A percentile compares a stretch with the other conserved stretches of the same genome.
phyloP scores from a whole-genome alignment of 2,888 invertebrate species.

The Mayetiola destructor region DNA sequence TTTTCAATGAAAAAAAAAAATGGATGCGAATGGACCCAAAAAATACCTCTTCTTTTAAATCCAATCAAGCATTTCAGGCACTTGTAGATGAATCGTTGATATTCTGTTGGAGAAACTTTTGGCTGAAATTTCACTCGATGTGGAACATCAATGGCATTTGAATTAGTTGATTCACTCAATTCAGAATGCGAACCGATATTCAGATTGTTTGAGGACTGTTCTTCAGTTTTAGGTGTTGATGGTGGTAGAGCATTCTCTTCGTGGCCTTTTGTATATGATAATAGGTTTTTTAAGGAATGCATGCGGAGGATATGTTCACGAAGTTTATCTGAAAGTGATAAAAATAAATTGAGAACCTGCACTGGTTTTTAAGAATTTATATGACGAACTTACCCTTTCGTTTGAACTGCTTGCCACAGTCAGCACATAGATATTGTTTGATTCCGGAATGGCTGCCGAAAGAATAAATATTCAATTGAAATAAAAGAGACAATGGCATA shows the following conservation, averaged over 20 bases:
- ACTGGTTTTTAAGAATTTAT: background rate
- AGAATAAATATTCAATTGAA: conserved; percentile 28
- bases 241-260: conserved; percentile 42
- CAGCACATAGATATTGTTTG: conserved; percentile 56
- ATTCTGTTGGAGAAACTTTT: conserved; percentile 37
- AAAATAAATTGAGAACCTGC: background rate
- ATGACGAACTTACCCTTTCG: conserved; percentile 36
- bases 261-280: conserved; percentile 39
- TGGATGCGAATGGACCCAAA: background rate
- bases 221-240: conserved; percentile 19
- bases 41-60: conserved; percentile 54
- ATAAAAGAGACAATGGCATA: background rate
- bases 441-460: conserved; percentile 41
- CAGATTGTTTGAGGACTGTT: conserved; percentile 24
- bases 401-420: conserved; percentile 64
- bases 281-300: background rate
- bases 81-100: conserved; percentile 60
- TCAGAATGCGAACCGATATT: background rate
- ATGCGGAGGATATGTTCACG: conserved; percentile 44
- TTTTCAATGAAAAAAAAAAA: background rate
- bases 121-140: conserved; percentile 20
- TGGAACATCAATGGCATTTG: background rate
- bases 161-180: background rate
- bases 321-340: conserved; percentile 41
- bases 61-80: conserved; percentile 57